Percentiles rank a stretch among this genome's conserved stretches.
phyloP scores from a whole-genome alignment of 2,113 vertebrate genomes.

The Cavia porcellus region DNA sequence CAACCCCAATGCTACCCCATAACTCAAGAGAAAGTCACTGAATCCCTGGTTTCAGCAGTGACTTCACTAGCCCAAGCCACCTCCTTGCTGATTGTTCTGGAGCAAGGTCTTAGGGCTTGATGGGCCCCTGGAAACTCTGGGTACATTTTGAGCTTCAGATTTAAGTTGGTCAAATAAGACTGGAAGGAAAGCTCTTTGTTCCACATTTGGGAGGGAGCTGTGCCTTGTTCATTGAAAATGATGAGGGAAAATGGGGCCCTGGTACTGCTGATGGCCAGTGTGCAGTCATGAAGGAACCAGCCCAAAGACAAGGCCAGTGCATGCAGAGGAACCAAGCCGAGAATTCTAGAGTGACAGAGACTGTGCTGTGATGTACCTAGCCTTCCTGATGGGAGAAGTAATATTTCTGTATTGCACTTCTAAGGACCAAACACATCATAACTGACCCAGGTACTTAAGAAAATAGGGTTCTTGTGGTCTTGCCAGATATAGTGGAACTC shows the following conservation, averaged over 20 bases:
- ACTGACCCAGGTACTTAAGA: background rate
- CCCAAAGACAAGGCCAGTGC: background rate
- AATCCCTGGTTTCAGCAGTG: background rate
- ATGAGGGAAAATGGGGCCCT: background rate
- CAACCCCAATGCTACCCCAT: background rate
- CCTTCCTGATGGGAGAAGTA: background rate
- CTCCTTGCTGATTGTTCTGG: background rate
- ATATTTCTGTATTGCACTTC: background rate
- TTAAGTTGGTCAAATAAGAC: background rate
- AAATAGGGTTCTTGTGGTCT: conserved; percentile 18
- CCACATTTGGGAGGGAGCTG: background rate
- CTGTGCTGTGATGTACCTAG: too few species aligned
- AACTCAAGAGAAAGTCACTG: background rate
- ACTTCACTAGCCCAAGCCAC: background rate
- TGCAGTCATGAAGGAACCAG: background rate
- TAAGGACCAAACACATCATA: background rate
- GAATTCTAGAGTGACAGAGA: background rate
- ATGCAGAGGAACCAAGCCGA: background rate
- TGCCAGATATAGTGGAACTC: background rate
- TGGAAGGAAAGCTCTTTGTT: background rate
- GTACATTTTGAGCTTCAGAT: background rate
- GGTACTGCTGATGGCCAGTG: background rate
- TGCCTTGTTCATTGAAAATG: background rate
- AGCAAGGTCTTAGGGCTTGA: background rate
- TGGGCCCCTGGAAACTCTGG: background rate